Conservation (phyloP, 2,888 invertebrate species). For the Automeris io region DNA sequence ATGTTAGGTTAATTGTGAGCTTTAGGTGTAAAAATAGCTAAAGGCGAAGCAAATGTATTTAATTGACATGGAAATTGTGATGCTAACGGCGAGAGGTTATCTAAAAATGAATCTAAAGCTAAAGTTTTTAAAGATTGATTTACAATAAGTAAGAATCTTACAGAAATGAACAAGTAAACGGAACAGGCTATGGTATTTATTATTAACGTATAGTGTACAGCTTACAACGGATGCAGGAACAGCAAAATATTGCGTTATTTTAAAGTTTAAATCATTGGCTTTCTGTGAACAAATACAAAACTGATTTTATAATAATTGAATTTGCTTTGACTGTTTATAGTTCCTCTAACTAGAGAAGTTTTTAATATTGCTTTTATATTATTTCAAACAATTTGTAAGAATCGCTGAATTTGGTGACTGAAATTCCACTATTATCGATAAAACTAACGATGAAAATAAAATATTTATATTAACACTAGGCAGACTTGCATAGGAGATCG, state of each 20-base stretch:
- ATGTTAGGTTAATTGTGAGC: slow-evolving; percentile 30
- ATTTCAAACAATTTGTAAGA: no score
- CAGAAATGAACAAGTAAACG: slow-evolving; percentile 31
- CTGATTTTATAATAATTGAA: no score
- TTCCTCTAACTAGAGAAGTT: no score
- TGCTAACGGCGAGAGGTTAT: slow-evolving; percentile 14
- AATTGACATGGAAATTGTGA: slow-evolving; percentile 23
- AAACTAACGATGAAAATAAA: no score
- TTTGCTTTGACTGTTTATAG: no score
- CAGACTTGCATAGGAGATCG: no score
- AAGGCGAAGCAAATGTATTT: slow-evolving; percentile 29
- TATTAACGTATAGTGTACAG: slow-evolving; percentile 42
- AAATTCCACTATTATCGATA: no score
- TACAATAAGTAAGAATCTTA: slow-evolving; percentile 12
- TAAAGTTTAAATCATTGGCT: slow-evolving; percentile 35
- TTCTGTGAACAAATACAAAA: no score
- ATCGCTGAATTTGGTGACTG: no score
- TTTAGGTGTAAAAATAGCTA: slow-evolving; percentile 32
- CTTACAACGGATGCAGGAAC: slow-evolving; percentile 37
- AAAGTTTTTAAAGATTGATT: slow-evolving; percentile 24
- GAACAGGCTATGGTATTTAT: slow-evolving; percentile 33
- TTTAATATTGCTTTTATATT: no score
- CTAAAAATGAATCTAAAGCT: slow-evolving; percentile 17
- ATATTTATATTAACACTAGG: no score
- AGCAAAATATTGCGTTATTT: slow-evolving; percentile 41